Evolutionary conservation across 2,888 invertebrate species (phyloP), one percentile per base, ranked within the genome.

Genomic region (Xestia sexstrigata): DNA sequence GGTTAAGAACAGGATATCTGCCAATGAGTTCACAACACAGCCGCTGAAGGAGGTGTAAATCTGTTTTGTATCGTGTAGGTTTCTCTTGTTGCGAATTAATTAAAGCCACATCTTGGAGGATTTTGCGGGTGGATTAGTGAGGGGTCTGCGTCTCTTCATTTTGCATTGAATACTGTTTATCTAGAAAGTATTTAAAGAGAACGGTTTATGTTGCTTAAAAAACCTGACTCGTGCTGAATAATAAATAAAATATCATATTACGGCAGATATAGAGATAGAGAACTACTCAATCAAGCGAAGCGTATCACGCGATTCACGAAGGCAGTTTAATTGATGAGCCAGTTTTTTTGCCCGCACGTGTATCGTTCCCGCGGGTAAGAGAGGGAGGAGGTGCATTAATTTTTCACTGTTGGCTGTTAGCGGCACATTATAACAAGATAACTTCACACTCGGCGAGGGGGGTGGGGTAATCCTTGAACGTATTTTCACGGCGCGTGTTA

Each of bases 401-500:
- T 91, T 91, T 92, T 90, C 89, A 90, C 79, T 82, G 88, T 85
- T 86, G 84, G 86, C 87, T 89, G 88, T 88, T 88, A 87, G 87
- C 86, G 79, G 84, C 83, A 83, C 89, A 90, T 91, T 91, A 93
- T 93, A 95, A 94, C 92, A 95, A 95, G 94, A 94, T 93, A 94
- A 95, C 95, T 95, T 94, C 92, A 89, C 90, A 93, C 93, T 93
- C 92, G 66, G 70, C 63, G 90, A 87, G 89, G 89, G 89, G 89
- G 87, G 89, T 13, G 65, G 89, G 91, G 92, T 96, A 96, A 96
- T 96, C 95, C 95, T 95, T 94, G 92, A 94, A 91, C 94, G 92
- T 94, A 95, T 95, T 95, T 95, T 93, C 94, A 94, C 94, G 92
- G 92, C 93, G 91, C 91, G 94, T 93, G 94, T 93, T 95, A 96